phyloP scores from a whole-genome alignment of 1,140 invertebrate species.

The Lycorma delicatula region DNA sequence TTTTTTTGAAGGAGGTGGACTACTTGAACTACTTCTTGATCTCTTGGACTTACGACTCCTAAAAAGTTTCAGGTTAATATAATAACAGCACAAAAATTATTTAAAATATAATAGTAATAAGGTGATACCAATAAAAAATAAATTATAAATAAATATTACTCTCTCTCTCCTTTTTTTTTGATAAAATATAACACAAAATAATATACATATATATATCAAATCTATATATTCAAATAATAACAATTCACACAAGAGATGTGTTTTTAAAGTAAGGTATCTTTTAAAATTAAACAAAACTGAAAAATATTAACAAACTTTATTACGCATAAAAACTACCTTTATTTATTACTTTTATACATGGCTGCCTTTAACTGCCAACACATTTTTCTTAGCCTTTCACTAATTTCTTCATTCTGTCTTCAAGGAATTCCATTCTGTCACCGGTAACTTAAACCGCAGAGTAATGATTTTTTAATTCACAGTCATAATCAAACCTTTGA shows the following conservation, averaged over 20 bases:
- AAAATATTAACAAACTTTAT: too few species aligned
- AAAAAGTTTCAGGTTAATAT: background rate
- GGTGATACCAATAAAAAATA: background rate
- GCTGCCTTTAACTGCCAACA: too few species aligned
- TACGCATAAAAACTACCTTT: too few species aligned
- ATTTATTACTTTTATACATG: too few species aligned
- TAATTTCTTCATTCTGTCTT: too few species aligned
- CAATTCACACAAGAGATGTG: background rate
- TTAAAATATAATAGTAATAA: constrained; percentile 23
- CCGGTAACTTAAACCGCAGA: too few species aligned
- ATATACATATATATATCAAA: background rate
- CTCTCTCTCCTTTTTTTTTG: background rate
- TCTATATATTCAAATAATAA: background rate
- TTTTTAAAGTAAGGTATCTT: too few species aligned
- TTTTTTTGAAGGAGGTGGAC: constrained; percentile 23
- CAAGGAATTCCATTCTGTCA: too few species aligned
- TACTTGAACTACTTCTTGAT: constrained; percentile 28
- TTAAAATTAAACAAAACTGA: too few species aligned
- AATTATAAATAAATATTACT: background rate
- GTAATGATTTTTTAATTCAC: too few species aligned
- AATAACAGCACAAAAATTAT: constrained; percentile 9
- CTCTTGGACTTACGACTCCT: constrained; percentile 23
- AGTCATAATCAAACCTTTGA: too few species aligned
- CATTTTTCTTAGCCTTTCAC: too few species aligned
- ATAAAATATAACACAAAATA: background rate